These are phyloP conservation scores for Hedychridium roseum DNA, from an alignment of 2,888 invertebrate species.

Conservation along the genomic window DNA sequence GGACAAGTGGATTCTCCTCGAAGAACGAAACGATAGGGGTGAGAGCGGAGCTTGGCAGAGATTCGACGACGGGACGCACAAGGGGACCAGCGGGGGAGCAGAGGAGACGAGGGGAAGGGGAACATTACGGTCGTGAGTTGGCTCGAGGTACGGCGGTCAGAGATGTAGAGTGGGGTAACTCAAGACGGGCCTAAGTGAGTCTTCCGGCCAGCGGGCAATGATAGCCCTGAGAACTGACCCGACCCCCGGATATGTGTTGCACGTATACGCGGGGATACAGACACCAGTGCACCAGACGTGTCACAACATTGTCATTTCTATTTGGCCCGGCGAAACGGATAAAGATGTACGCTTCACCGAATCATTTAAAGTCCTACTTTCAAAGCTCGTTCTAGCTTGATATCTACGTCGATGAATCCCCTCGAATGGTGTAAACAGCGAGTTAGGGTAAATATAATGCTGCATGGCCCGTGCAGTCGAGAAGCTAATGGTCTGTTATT, in stretches of 20 bases:
- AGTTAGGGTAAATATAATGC: no score
- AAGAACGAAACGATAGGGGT: slow-evolving; percentile 22
- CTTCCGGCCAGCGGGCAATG: slow-evolving; percentile 63
- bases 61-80: slow-evolving; percentile 11
- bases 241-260: slow-evolving; percentile 61
- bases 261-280: slow-evolving; percentile 50
- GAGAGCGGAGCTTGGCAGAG: slow-evolving; percentile 11
- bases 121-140: slow-evolving; percentile 44
- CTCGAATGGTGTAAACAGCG: no score
- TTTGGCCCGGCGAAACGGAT: no score
- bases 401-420: no score
- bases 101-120: slow-evolving; percentile 30
- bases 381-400: no score
- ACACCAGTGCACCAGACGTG: slow-evolving; percentile 38
- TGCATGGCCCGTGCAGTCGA: no score
- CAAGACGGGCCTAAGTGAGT: slow-evolving; percentile 65
- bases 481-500: no score
- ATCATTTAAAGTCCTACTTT: no score
- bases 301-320: slow-evolving; percentile 56
- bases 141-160: slow-evolving; percentile 38
- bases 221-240: slow-evolving; percentile 65
- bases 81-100: slow-evolving; percentile 24
- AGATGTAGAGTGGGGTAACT: slow-evolving; percentile 59
- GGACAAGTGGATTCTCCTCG: slow-evolving; percentile 31
- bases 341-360: no score